phyloP scores from a whole-genome alignment of 2,113 vertebrate genomes.

The Carassius gibelio region DNA sequence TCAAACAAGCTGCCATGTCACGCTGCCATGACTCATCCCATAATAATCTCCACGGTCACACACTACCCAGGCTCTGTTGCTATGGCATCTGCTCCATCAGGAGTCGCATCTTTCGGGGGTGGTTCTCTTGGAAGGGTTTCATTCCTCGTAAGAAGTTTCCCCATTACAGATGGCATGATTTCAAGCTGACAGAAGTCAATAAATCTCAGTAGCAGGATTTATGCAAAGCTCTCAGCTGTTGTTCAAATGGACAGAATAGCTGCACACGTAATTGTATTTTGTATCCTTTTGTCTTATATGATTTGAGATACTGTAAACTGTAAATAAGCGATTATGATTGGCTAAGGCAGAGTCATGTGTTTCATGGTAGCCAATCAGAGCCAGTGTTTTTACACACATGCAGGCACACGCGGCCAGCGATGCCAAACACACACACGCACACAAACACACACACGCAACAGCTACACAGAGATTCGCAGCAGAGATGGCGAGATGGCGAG shows the following conservation, averaged over 20 bases:
- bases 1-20: conserved; percentile 47
- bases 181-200: conserved; percentile 24
- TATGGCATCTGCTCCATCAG: conserved; percentile 74
- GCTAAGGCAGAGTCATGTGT: too few species aligned
- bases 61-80: conserved; percentile 72
- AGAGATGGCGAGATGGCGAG: too few species aligned
- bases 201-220: background rate
- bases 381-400: too few species aligned
- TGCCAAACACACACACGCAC: too few species aligned
- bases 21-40: conserved; percentile 72
- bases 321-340: too few species aligned
- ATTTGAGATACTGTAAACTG: conserved; percentile 10
- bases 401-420: too few species aligned
- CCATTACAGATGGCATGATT: conserved; percentile 22
- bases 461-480: too few species aligned
- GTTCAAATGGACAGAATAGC: background rate
- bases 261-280: background rate
- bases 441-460: too few species aligned
- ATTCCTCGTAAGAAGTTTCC: conserved; percentile 27
- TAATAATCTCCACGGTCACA: conserved; percentile 69
- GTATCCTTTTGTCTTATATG: background rate
- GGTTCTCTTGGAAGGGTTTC: conserved; percentile 52
- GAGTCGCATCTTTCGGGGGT: conserved; percentile 58
- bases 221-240: background rate
- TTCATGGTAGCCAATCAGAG: too few species aligned